Evolutionary conservation across 1,140 invertebrate genomes (phyloP).

Genomic region (Dufourea novaeangliae): DNA sequence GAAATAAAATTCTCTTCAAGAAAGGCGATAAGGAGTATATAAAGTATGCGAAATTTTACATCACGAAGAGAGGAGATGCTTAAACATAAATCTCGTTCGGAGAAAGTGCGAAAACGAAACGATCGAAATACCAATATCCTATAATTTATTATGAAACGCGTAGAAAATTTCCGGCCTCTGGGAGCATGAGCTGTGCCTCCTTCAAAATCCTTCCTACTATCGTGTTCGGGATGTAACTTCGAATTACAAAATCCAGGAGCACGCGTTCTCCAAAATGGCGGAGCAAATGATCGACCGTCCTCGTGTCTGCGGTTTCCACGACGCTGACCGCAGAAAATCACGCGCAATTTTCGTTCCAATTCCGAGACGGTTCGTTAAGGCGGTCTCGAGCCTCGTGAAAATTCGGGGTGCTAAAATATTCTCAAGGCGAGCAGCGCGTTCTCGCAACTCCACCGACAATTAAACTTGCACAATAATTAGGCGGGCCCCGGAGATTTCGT

Average conservation of each 20-base stretch:
- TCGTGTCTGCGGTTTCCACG: constrained; percentile 12
- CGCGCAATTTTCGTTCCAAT: constrained; percentile 15
- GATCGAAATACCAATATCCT: background rate
- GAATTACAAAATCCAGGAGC: constrained; percentile 19
- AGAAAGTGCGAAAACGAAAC: background rate
- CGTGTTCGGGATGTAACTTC: no score
- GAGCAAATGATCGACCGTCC: constrained; percentile 1
- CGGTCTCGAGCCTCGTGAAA: constrained; percentile 44
- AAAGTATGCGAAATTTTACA: background rate
- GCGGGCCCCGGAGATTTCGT: constrained; percentile 51
- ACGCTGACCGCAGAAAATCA: constrained; percentile 26
- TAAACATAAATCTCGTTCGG: background rate
- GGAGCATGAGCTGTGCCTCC: background rate
- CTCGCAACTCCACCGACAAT: constrained; percentile 59
- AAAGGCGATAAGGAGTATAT: background rate
- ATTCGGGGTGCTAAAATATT: constrained; percentile 54
- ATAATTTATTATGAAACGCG: background rate
- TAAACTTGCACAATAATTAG: constrained; percentile 73
- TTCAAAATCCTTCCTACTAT: background rate
- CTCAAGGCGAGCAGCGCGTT: constrained; percentile 38
- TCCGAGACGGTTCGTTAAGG: constrained; percentile 44
- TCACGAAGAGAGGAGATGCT: background rate
- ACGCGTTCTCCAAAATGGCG: background rate
- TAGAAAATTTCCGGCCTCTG: background rate
- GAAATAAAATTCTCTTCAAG: background rate